phyloP scores from a whole-genome alignment of 1,140 invertebrate species.

The Aphis craccivora region DNA sequence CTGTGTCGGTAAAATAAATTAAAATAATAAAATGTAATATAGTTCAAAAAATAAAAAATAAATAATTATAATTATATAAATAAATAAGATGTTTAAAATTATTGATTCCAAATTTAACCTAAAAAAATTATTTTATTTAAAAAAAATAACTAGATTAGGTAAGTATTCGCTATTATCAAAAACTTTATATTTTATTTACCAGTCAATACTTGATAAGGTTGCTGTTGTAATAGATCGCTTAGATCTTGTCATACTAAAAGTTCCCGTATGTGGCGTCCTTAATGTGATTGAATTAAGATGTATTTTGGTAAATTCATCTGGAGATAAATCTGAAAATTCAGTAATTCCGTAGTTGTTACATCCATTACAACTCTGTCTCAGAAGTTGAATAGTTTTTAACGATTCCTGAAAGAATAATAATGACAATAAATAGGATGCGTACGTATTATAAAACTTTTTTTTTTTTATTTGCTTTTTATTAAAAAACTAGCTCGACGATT shows the following conservation, averaged over 20 bases:
- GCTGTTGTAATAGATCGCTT: slow-evolving; percentile 55
- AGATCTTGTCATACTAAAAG: slow-evolving; percentile 59
- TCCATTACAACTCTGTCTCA: slow-evolving; percentile 61
- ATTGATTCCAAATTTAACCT: neutral
- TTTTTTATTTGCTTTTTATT: too few species aligned
- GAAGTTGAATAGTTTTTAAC: neutral
- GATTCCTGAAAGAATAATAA: neutral
- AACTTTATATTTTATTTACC: slow-evolving; percentile 22
- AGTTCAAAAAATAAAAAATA: neutral
- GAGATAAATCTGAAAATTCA: slow-evolving; percentile 76
- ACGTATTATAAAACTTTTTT: too few species aligned
- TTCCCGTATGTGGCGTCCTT: slow-evolving; percentile 62
- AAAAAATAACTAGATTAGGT: neutral
- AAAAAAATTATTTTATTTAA: neutral
- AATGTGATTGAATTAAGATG: slow-evolving; percentile 64
- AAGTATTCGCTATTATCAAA: neutral
- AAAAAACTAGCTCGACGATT: too few species aligned
- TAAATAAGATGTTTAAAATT: neutral
- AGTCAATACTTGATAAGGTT: slow-evolving; percentile 58
- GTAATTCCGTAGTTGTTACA: slow-evolving; percentile 76
- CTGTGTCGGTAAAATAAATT: neutral
- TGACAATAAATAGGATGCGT: neutral
- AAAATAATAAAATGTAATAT: neutral
- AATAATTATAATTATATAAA: neutral
- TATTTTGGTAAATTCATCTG: slow-evolving; percentile 72